Evolutionary conservation across 37 sponge, comb jelly and placozoan species (phyloP), one percentile per base, ranked within the genome.

Genomic region (Axinella damicornis): DNA sequence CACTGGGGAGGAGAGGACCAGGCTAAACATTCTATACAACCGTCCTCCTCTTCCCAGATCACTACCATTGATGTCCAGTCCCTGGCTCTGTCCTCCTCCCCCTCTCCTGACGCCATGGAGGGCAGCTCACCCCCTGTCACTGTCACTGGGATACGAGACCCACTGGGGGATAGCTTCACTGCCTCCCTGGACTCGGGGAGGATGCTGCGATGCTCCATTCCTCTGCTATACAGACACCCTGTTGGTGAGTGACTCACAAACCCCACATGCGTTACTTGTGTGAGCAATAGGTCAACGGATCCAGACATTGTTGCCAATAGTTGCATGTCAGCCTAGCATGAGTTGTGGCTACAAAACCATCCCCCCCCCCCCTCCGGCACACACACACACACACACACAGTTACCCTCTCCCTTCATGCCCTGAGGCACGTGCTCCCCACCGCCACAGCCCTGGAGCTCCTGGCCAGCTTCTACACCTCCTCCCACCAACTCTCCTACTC

Each of bases 401-500:
- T 85, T 31, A 25, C 56, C 39, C 88, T 76, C 15, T 88, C 82
- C 37, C 70, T 88, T 53, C 39, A 16, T 4, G 74, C 83, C 16
- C 71, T 88, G 58, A 63, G 35, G 52, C 52, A 74, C 2, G 64
- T 58, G 24, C 76, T 88, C 2, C 83, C 82, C 36, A 33, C 46
- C 6, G 77, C 66, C 35, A 34, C 67, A 18, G 19, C 70, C 9
- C 40, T 40, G 52, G 59, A 65, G 46, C 30, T 76, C 20, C 30
- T 76, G 30, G 19, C 72, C 18, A 40, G 38, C 35, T 82, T 59
- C 69, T 88, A 88, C 83, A 68, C 15, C 67, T 31, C 76, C 35
- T 76, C 85, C 34, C 37, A 28, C 31, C 61, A 63, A 11, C 78
- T 73, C 63, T 56, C 79, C 16, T 46, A 27, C 27, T 25, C 63